Evolutionary conservation across 2,113 vertebrate species (phyloP).

Genomic region (Gymnogyps californianus): DNA sequence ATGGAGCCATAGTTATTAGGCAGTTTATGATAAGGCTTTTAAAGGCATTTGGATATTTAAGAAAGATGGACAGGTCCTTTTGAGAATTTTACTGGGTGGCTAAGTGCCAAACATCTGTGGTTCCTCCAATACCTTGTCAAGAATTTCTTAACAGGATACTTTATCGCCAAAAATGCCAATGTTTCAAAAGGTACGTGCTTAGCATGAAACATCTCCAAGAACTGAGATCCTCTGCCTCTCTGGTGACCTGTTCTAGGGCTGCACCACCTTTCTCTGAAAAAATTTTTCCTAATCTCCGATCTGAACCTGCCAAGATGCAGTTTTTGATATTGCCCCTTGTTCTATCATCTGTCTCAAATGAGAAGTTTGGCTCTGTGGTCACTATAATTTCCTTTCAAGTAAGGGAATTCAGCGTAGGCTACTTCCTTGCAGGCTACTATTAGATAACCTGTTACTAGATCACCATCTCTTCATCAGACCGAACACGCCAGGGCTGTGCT

Average conservation of each 20-base stretch:
- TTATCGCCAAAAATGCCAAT: background rate
- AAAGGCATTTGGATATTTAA: background rate
- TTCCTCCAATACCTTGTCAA: background rate
- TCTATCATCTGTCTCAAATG: background rate
- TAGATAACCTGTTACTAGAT: background rate
- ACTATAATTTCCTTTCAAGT: background rate
- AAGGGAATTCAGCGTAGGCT: background rate
- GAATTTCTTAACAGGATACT: background rate
- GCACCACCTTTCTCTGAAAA: background rate
- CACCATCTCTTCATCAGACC: background rate
- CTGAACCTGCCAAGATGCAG: background rate
- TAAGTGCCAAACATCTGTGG: background rate
- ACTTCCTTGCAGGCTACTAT: background rate
- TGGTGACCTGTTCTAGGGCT: background rate
- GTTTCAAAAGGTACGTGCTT: accelerated
- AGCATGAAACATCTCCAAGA: background rate
- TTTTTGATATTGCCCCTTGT: background rate
- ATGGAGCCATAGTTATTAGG: background rate
- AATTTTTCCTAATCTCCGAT: accelerated
- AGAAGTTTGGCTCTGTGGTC: background rate
- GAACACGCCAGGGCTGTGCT: background rate
- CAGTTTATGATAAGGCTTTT: background rate
- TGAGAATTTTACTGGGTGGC: background rate
- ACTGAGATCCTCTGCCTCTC: background rate
- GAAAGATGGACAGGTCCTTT: background rate